phyloP scores from a whole-genome alignment of 2,797 vertebrate species.

The Cuculus canorus region DNA sequence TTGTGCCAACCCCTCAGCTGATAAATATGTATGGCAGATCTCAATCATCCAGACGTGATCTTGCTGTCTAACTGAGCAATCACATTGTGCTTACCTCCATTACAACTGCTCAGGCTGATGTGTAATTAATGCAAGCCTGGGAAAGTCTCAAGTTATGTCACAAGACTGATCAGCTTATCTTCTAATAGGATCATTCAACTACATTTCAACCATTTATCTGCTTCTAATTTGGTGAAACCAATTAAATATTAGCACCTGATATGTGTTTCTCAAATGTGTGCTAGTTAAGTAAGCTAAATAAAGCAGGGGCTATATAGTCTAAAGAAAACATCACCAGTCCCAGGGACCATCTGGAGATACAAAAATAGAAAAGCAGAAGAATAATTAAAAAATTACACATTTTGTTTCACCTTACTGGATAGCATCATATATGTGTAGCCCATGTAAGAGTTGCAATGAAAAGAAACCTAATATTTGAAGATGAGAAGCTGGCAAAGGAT shows the following conservation, averaged over 20 bases:
- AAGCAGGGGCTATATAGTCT: neutral
- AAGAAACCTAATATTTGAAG: conserved; percentile 33
- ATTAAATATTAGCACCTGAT: neutral
- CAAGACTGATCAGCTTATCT: neutral
- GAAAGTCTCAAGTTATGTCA: neutral
- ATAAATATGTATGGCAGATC: neutral
- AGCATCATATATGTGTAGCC: neutral
- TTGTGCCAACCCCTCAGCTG: neutral
- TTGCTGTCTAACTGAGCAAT: neutral
- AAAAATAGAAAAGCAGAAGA: conserved; percentile 17
- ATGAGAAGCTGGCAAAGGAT: neutral
- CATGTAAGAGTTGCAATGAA: neutral
- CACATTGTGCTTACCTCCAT: rapidly evolving
- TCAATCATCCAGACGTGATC: neutral
- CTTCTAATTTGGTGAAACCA: neutral
- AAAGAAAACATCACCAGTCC: neutral
- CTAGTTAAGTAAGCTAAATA: conserved; percentile 26
- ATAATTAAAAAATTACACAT: conserved; percentile 8
- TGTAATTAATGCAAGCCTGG: neutral
- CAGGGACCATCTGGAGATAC: conserved; percentile 25
- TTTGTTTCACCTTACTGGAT: neutral
- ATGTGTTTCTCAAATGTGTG: neutral
- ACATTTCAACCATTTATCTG: neutral
- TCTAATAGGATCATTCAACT: neutral
- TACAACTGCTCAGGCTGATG: neutral